Base-by-base conservation (phyloP, 2,888 invertebrate species). In the Apocheima hispidaria region DNA sequence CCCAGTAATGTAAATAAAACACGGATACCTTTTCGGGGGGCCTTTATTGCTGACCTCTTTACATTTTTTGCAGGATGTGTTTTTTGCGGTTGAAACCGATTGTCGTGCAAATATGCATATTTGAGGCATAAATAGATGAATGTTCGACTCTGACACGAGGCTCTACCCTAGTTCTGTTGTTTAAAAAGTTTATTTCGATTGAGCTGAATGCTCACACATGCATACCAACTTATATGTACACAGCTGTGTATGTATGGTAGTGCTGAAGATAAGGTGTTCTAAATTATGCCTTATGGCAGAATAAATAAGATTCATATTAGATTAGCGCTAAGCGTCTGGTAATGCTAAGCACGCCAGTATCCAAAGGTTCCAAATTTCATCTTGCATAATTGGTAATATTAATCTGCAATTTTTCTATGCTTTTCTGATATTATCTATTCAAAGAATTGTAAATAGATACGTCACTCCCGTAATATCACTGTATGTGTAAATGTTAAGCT, bases 1-100 rank as follows among this genome's bases (percentile, higher is more conserved):
- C 79, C 86, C 82, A 77, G 88, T 92, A 84, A 91, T 92, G 92
- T 91, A 92, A 91, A 92, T 91, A 91, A 90, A 89, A 87, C 84
- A 74, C 76, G 79, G 72, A 78, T 78, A 78, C 79, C 74, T 74
- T 82, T 83, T 81, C 63, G 74, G 78, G 83, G n/a, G 85, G 86
- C 84, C 84, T 89, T 86, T 86, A 84, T 83, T 88, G 77, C 82
- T 86, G 87, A 85, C 84, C 85, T 87, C 82, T 72, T 81, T 78
- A 18, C 78, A 78, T 79, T 73, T 79, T 77, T 75, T 78, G 71
- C 68, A 54, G 71, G 70, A 74, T 72, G 73, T 70, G 73, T 80
- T 79, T 76, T 72, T 73, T 74, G 71, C 71, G 68, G 68, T 66
- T 40, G 20, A 59, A 65, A 68, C 63, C 56, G 55, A 64, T 67